These are phyloP conservation scores for Ostrea edulis DNA, from an alignment of 1,140 invertebrate species.

Conservation along the genomic window DNA sequence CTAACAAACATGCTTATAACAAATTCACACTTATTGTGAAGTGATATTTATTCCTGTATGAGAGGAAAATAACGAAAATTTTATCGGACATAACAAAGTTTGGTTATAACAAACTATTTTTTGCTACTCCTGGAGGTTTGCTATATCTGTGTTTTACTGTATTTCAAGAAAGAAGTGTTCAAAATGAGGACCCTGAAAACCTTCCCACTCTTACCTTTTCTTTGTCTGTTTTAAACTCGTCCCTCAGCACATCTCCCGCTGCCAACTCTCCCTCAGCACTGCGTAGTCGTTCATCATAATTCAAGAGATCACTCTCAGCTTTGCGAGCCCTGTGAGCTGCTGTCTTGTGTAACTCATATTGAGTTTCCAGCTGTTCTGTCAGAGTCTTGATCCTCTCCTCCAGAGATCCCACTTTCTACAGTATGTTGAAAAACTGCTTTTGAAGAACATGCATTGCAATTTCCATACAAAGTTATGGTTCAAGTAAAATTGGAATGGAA, in stretches of 20 bases:
- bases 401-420: conserved; percentile 71
- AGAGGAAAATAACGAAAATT: no score
- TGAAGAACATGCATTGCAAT: neutral
- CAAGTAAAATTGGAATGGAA: no score
- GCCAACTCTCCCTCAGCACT: conserved; percentile 75
- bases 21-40: no score
- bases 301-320: conserved; percentile 69
- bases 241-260: conserved; percentile 76
- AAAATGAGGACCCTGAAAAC: neutral
- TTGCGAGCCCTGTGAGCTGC: conserved; percentile 68
- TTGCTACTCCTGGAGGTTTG: no score
- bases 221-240: conserved; percentile 77
- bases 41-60: no score
- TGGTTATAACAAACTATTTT: no score
- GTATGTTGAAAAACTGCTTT: conserved; percentile 48
- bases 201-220: conserved; percentile 69
- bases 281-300: conserved; percentile 71
- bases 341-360: conserved; percentile 72
- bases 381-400: conserved; percentile 74
- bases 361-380: conserved; percentile 75
- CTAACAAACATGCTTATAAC: no score
- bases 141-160: no score
- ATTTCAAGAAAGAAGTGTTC: neutral
- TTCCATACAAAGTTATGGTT: neutral
- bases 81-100: no score